These are phyloP conservation scores for Peromyscus attwateri DNA, from an alignment of 2,797 vertebrate genomes.

Conservation along the genomic window DNA sequence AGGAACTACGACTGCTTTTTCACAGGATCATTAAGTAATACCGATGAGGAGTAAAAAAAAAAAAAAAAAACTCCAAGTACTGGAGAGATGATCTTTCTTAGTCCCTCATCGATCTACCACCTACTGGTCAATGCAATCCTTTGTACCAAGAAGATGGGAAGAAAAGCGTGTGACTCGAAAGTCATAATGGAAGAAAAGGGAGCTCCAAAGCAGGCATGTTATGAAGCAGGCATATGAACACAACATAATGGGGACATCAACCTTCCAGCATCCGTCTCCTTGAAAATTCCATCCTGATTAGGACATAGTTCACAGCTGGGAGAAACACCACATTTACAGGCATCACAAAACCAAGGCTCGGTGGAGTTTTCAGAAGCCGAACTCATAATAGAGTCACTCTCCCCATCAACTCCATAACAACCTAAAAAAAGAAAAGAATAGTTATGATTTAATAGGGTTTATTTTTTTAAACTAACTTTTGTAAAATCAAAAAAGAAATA, in stretches of 20 bases:
- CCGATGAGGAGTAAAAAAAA: not conserved
- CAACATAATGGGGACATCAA: slow-evolving; percentile 83
- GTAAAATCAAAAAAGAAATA: slow-evolving; percentile 42
- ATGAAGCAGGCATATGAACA: slow-evolving; percentile 38
- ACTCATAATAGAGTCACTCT: slow-evolving; percentile 99
- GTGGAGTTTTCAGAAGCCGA: slow-evolving; percentile 99
- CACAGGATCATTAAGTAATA: slow-evolving; percentile 9
- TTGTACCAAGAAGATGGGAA: not conserved
- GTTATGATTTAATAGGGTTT: slow-evolving; percentile 14
- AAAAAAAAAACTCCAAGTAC: not conserved
- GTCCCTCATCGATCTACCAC: not conserved
- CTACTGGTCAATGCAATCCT: not conserved
- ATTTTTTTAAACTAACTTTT: slow-evolving; percentile 39
- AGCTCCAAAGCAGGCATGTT: not conserved
- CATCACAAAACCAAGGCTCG: slow-evolving; percentile 99
- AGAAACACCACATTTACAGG: slow-evolving; percentile 97
- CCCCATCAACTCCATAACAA: slow-evolving; percentile 98
- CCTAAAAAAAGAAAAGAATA: slow-evolving; percentile 87
- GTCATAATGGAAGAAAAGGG: not conserved
- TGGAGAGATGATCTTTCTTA: not conserved
- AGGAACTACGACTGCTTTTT: not conserved
- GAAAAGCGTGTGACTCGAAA: slow-evolving; percentile 33
- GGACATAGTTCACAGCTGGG: slow-evolving; percentile 99
- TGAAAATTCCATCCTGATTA: slow-evolving; percentile 99
- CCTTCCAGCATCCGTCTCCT: slow-evolving; percentile 99